Conservation (phyloP, 2,888 invertebrate species). For the Aplocera efformata region DNA sequence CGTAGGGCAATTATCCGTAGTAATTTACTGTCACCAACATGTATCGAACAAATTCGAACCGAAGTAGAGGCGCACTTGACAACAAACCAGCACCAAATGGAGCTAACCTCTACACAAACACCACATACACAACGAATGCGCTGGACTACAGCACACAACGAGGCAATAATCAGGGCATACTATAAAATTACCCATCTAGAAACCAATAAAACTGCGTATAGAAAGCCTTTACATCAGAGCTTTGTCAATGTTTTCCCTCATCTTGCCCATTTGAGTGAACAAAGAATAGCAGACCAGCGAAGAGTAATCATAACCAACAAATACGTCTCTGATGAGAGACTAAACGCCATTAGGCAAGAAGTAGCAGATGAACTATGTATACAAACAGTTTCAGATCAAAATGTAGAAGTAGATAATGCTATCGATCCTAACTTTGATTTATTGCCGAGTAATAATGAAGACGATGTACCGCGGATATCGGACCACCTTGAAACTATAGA, state of each 20-base stretch:
- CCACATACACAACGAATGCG: constrained; percentile 3
- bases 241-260: constrained; percentile 3
- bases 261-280: constrained; percentile 6
- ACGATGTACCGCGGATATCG: no score
- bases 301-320: constrained; percentile 8
- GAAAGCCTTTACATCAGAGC: constrained; percentile 1
- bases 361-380: background rate
- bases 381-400: no score
- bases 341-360: background rate
- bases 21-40: background rate
- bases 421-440: no score
- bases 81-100: background rate
- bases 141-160: constrained; percentile 8
- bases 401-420: no score
- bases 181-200: constrained; percentile 8
- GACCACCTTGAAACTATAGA: background rate
- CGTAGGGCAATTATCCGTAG: no score
- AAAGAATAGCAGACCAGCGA: constrained; percentile 14
- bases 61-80: background rate
- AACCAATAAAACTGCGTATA: constrained; percentile 8
- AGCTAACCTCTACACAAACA: background rate
- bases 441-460: no score
- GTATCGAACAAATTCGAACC: background rate
- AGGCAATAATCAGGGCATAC: constrained; percentile 5
- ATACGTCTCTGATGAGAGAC: background rate